phyloP scores from a whole-genome alignment of 2,113 vertebrate genomes.

The Mus spicilegus region DNA sequence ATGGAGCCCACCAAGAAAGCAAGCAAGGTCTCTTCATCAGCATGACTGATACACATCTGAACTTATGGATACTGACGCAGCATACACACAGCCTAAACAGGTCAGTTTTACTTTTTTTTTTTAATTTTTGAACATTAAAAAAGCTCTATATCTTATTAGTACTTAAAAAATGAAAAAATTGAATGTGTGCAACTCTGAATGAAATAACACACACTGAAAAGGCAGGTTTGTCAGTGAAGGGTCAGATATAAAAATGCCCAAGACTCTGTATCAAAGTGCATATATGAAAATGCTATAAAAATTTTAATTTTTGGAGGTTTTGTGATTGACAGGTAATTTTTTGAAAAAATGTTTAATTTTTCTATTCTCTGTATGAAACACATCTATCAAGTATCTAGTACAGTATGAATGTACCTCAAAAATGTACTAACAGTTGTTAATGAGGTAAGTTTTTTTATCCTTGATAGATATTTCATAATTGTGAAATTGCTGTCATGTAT shows the following conservation, averaged over 20 bases:
- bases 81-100: not conserved
- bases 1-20: not conserved
- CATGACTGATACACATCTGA: not conserved
- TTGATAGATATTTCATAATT: not conserved
- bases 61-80: not conserved
- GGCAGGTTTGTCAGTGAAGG: no score
- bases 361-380: not conserved
- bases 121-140: no score
- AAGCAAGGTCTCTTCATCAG: not conserved
- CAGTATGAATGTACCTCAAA: not conserved
- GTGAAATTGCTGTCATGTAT: not conserved
- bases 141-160: no score
- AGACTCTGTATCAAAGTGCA: no score
- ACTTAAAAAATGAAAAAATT: no score
- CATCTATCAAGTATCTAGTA: not conserved
- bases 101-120: not conserved
- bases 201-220: no score
- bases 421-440: not conserved
- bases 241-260: no score
- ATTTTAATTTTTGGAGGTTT: not conserved
- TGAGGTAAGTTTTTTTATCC: not conserved
- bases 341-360: not conserved
- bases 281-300: not conserved
- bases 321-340: not conserved
- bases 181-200: no score